phyloP scores from a whole-genome alignment of 2,113 vertebrate genomes.

The Corydoras sp. region DNA sequence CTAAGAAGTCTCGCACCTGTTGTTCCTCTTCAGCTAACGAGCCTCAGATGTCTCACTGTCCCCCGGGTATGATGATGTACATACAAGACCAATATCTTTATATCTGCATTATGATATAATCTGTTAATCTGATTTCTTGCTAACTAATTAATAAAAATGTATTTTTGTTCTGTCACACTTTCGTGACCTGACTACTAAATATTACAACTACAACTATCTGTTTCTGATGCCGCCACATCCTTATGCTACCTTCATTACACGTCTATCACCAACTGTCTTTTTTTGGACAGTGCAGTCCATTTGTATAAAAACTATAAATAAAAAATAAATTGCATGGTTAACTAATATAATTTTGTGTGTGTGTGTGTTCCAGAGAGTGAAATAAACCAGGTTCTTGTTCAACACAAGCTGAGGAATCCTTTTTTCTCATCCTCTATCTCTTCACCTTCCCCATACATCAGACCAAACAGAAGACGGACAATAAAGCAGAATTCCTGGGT shows the following conservation, averaged over 20 bases:
- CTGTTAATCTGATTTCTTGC: too few relatives aligned
- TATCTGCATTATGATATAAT: too few relatives aligned
- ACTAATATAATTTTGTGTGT: background rate
- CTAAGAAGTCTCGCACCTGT: constrained; percentile 60
- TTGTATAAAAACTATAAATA: too few relatives aligned
- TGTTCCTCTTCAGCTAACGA: constrained; percentile 56
- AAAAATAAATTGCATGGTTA: too few relatives aligned
- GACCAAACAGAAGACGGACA: constrained; percentile 57
- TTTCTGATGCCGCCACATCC: too few relatives aligned
- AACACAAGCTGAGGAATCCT: constrained; percentile 57
- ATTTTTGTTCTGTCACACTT: too few relatives aligned
- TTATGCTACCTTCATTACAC: too few relatives aligned
- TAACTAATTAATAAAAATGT: too few relatives aligned
- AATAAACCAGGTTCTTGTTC: constrained; percentile 46
- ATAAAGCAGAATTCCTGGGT: constrained; percentile 74
- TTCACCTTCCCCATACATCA: constrained; percentile 61
- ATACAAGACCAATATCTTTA: background rate
- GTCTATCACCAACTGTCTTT: too few relatives aligned
- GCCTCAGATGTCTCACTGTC: constrained; percentile 42
- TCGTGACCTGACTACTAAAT: too few relatives aligned
- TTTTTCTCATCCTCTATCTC: constrained; percentile 61
- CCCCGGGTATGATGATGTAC: constrained; percentile 40
- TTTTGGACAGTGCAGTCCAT: too few relatives aligned
- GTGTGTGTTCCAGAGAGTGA: constrained; percentile 43
- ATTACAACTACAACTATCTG: too few relatives aligned